Conservation (phyloP, 1,140 invertebrate species). For the Papilio polyxenes region DNA sequence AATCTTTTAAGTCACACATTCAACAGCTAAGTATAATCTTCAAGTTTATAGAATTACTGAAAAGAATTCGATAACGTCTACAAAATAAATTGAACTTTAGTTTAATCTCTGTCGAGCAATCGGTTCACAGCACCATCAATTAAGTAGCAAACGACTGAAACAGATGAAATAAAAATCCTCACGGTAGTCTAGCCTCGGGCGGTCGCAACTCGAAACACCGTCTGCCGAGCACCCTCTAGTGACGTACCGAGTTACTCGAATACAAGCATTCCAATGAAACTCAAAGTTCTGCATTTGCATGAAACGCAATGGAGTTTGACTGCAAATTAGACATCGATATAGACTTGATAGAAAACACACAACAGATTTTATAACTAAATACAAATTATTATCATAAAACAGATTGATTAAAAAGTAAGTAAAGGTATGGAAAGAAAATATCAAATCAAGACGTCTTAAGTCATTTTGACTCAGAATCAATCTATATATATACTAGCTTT, state of each 20-base stretch:
- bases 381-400: background rate
- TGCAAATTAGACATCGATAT: background rate
- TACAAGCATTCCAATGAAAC: constrained; percentile 17
- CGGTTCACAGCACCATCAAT: constrained; percentile 55
- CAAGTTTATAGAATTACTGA: background rate
- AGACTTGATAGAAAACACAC: background rate
- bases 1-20: background rate
- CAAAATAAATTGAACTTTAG: constrained; percentile 42
- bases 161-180: constrained; percentile 57
- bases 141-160: constrained; percentile 61
- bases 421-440: no score
- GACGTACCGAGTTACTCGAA: constrained; percentile 22
- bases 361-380: background rate
- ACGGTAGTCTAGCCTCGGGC: constrained; percentile 59
- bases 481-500: no score
- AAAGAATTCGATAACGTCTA: background rate
- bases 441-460: no score
- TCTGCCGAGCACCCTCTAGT: constrained; percentile 37
- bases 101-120: constrained; percentile 45
- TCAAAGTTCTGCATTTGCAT: constrained; percentile 28
- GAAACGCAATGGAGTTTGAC: background rate
- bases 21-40: background rate
- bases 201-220: constrained; percentile 61
- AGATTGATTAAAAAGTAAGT: no score
- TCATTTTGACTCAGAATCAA: no score